Base-by-base conservation (phyloP, 2,888 invertebrate species). In the Balanococcus diminutus region DNA sequence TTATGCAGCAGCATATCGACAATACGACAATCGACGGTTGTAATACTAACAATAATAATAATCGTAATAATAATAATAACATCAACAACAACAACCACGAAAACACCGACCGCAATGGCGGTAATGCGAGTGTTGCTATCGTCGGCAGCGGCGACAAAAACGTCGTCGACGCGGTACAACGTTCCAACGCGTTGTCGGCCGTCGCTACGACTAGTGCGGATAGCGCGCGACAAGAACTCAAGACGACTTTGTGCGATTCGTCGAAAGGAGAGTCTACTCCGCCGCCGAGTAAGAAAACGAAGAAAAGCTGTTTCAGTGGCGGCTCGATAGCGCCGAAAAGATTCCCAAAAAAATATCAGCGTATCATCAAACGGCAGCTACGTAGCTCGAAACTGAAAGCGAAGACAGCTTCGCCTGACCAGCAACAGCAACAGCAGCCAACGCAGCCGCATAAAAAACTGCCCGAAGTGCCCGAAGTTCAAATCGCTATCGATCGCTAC, bases 391-490 rank as follows among this genome's bases (percentile, higher is more conserved):
- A 72, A 19, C n/a, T 79, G 46, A 86, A 86, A 39, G 31, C 61
- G 36, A 81, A 72, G 19, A 86, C 31, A 25, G 8, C 42, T 8
- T 28, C 81, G 25, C 72, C 81, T 8, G 82, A 82, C 19, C 81
- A 81, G 56, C 36, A 19, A n/a, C 51, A 51, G 11, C 42, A 42
- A 14, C 42, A 42, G 42, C 36, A 2, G 42, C n/a, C 31, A 16
- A 8, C 9, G 56, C 61, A 61, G 11, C 6, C 19, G 75, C 81
- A 82, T 19, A 86, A 86, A 28, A 86, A 82, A 32, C 25, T 42
- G 86, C 86, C 81, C 56, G 87, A 82, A 51, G 84, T 84, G 11
- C 11, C 89, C 89, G 87, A 89, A 86, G 86, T 86, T 32, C 86
- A 87, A 86, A 87, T 87, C 39, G 86, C 83, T 22, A 86, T 87